Conservation (phyloP, 2,113 vertebrate genomes). For the Lampris megalopsis region DNA sequence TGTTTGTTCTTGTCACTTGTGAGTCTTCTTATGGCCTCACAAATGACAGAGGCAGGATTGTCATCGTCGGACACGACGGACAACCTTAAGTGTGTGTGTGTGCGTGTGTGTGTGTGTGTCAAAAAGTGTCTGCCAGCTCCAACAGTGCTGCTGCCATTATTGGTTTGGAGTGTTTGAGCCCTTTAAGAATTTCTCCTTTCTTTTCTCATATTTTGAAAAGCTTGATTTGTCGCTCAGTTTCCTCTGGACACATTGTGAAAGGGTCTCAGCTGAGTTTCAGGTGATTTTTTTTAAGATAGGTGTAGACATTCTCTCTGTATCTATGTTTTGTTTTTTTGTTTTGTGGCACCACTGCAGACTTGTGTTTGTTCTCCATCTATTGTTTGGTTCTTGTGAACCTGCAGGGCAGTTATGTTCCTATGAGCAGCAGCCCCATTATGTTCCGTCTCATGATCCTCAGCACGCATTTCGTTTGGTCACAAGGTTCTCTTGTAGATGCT, state of each 20-base stretch:
- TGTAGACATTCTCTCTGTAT: not conserved
- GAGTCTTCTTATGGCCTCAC: no score
- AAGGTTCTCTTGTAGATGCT: constrained; percentile 23
- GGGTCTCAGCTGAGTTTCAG: not conserved
- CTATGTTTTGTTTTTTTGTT: not conserved
- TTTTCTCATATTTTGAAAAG: not conserved
- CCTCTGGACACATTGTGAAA: constrained; percentile 4
- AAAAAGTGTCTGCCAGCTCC: constrained; percentile 6
- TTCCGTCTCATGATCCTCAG: constrained; percentile 72
- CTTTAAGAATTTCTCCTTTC: not conserved
- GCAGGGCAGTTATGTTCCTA: constrained; percentile 62
- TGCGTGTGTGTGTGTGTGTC: no score
- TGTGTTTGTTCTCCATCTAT: constrained; percentile 22
- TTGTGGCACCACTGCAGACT: not conserved
- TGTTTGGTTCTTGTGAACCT: constrained; percentile 58
- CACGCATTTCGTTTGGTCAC: constrained; percentile 48
- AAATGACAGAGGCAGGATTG: no score
- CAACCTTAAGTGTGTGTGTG: no score
- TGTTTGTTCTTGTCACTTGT: no score
- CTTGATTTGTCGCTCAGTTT: constrained; percentile 23
- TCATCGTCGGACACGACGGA: no score
- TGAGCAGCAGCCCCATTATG: constrained; percentile 40
- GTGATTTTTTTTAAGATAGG: constrained; percentile 1
- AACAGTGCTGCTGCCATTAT: constrained; percentile 10
- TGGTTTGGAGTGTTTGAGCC: constrained; percentile 25